phyloP scores from a whole-genome alignment of 2,113 vertebrate genomes.

The Entomyzon cyanotis region DNA sequence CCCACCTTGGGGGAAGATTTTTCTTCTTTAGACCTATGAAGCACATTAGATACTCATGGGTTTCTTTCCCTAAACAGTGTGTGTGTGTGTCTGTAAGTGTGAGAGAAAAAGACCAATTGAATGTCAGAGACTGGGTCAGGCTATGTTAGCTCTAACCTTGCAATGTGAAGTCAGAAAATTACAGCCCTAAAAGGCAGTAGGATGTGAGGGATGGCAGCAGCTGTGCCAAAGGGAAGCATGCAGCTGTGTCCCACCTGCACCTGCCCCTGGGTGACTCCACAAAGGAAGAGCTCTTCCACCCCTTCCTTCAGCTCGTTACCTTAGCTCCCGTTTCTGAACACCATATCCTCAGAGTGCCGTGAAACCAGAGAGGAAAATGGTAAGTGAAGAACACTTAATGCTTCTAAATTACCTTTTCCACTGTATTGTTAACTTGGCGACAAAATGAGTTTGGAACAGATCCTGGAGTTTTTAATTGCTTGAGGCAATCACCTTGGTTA shows the following conservation, averaged over 20 bases:
- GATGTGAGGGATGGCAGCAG: not conserved
- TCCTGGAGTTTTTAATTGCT: conserved; percentile 31
- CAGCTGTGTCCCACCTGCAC: not conserved
- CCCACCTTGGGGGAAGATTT: not conserved
- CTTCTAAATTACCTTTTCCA: not conserved
- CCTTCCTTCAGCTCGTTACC: not conserved
- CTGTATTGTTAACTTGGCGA: not conserved
- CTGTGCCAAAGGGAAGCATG: not conserved
- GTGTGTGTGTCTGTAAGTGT: too few relatives aligned
- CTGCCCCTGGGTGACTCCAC: fast-evolving
- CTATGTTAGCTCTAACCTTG: not conserved
- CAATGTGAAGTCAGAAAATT: not conserved
- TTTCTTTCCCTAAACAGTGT: not conserved
- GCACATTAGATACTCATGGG: not conserved
- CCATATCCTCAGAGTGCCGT: not conserved
- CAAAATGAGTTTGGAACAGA: not conserved
- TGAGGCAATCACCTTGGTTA: not conserved
- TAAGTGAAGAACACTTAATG: not conserved
- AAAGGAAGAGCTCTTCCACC: not conserved
- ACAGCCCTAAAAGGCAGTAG: not conserved
- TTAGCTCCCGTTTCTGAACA: not conserved
- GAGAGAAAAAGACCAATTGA: not conserved
- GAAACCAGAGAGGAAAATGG: not conserved
- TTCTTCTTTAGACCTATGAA: not conserved
- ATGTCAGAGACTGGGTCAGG: not conserved